These are phyloP conservation scores for Anomalospiza imberbis DNA, from an alignment of 2,797 vertebrate species.

Conservation along the genomic window DNA sequence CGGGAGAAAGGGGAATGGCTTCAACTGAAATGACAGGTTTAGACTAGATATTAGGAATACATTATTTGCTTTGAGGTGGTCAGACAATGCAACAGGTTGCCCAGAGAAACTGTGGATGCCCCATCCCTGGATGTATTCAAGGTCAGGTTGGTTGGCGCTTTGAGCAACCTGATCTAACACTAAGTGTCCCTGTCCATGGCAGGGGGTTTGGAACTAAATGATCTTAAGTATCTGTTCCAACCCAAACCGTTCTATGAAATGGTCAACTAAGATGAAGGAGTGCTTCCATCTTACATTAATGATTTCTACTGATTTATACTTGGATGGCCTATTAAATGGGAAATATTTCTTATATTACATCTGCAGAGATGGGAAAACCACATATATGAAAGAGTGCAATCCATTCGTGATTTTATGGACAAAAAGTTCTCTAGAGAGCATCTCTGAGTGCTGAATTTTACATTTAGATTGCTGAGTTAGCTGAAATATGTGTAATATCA, in stretches of 20 bases:
- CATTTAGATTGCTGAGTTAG: slow-evolving; percentile 45
- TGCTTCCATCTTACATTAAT: background rate
- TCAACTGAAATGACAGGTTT: background rate
- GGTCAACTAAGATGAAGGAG: slow-evolving; percentile 2
- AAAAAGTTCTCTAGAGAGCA: slow-evolving; percentile 7
- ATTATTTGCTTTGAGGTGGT: background rate
- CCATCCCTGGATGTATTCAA: background rate
- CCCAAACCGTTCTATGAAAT: background rate
- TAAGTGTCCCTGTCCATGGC: too few species aligned
- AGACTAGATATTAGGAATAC: background rate
- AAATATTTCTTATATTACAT: slow-evolving; percentile 7
- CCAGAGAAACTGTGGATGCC: background rate
- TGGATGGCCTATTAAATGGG: slow-evolving; percentile 16
- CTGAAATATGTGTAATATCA: slow-evolving; percentile 21
- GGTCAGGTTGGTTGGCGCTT: background rate
- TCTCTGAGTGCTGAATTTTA: slow-evolving; percentile 42
- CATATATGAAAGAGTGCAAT: background rate
- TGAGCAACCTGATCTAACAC: background rate
- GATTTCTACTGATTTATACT: slow-evolving; percentile 4
- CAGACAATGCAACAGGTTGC: background rate
- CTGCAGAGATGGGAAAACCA: slow-evolving; percentile 36
- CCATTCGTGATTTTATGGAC: slow-evolving; percentile 40
- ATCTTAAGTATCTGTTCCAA: background rate
- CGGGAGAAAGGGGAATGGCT: background rate
- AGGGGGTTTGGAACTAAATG: background rate